Conservation (phyloP, 1,140 invertebrate species). For the Psilanteris sp. region DNA sequence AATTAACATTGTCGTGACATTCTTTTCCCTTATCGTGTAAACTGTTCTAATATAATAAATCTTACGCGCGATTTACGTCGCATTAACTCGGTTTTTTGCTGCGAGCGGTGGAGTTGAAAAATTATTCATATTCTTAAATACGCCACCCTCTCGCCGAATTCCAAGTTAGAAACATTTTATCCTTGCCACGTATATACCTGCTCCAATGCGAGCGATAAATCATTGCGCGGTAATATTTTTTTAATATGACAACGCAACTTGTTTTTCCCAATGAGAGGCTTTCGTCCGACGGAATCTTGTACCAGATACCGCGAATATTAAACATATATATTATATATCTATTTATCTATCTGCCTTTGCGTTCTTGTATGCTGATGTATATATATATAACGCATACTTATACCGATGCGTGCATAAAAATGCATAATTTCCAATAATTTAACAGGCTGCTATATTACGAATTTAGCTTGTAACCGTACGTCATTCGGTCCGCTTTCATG, state of each 20-base stretch:
- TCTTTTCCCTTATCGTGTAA: slow-evolving; percentile 7
- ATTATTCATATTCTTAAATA: slow-evolving; percentile 34
- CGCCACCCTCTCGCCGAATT: slow-evolving; percentile 20
- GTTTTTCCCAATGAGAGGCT: slow-evolving; percentile 49
- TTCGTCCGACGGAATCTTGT: slow-evolving; percentile 57
- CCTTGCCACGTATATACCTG: too few relatives aligned
- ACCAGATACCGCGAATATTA: slow-evolving; percentile 51
- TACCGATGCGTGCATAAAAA: too few relatives aligned
- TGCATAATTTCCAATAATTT: slow-evolving; percentile 71
- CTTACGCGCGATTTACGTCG: slow-evolving; percentile 20
- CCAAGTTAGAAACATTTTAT: slow-evolving; percentile 47
- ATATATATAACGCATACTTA: slow-evolving; percentile 20
- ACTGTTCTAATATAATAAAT: slow-evolving; percentile 34
- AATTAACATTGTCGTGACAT: slow-evolving; percentile 2
- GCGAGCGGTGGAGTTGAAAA: slow-evolving; percentile 20
- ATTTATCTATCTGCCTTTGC: neutral
- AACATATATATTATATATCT: slow-evolving; percentile 44
- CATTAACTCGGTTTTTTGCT: slow-evolving; percentile 25
- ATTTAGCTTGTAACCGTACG: slow-evolving; percentile 48
- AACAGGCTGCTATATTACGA: slow-evolving; percentile 49
- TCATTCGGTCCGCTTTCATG: slow-evolving; percentile 64
- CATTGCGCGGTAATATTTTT: slow-evolving; percentile 33
- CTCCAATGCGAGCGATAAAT: slow-evolving; percentile 42
- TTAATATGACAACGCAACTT: slow-evolving; percentile 50
- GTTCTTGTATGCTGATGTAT: too few relatives aligned